Evolutionary conservation across 2,888 invertebrate genomes (phyloP).

Genomic region (Oegoconia quadripuncta): DNA sequence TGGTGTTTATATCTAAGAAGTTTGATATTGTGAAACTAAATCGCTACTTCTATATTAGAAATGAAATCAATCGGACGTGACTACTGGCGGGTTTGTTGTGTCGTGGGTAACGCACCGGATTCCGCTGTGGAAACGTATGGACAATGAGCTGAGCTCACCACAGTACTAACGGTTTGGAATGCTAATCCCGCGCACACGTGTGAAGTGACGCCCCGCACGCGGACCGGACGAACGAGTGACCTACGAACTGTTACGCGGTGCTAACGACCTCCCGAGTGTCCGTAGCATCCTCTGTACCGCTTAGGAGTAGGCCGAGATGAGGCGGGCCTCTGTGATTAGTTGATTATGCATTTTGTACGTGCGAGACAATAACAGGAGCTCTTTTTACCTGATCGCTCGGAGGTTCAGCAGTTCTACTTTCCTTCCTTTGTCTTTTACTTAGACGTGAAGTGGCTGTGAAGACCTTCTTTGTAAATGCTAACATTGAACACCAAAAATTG

Average conservation of each 20-base stretch:
- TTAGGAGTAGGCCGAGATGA: constrained; percentile 36
- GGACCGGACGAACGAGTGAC: constrained; percentile 25
- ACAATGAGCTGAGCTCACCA: constrained; percentile 72
- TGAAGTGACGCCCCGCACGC: constrained; percentile 52
- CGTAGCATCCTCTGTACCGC: constrained; percentile 27
- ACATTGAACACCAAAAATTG: constrained; percentile 60
- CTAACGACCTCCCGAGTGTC: constrained; percentile 16
- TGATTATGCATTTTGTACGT: constrained; percentile 61
- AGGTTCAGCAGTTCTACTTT: constrained; percentile 34
- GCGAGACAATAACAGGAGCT: constrained; percentile 74
- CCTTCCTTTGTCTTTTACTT: constrained; percentile 25
- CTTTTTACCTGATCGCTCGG: constrained; percentile 34
- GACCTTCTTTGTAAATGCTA: constrained; percentile 53
- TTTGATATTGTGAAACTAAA: too few species aligned
- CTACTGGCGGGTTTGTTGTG: too few species aligned
- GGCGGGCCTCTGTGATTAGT: constrained; percentile 25
- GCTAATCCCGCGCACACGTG: constrained; percentile 62
- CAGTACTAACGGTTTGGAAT: constrained; percentile 71
- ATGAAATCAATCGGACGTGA: too few species aligned
- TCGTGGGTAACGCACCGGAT: constrained; percentile 40
- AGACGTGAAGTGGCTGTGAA: constrained; percentile 68
- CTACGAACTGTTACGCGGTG: constrained; percentile 19
- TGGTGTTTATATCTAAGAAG: too few species aligned
- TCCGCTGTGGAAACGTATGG: constrained; percentile 61
- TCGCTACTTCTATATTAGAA: too few species aligned